phyloP scores from a whole-genome alignment of 2,797 vertebrate species.

The Tapirus indicus region DNA sequence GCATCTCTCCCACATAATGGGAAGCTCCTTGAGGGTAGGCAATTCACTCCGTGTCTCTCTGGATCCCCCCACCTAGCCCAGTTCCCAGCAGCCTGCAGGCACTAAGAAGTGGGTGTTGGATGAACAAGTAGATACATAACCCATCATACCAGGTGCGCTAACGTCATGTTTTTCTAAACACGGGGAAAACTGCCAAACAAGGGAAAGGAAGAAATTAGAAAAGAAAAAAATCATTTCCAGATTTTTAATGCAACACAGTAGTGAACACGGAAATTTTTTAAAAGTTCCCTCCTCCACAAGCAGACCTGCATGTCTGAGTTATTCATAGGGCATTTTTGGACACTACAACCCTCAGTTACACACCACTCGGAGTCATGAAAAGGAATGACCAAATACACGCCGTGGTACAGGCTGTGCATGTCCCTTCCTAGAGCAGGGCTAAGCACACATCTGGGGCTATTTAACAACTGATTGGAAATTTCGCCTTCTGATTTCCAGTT shows the following conservation, averaged over 20 bases:
- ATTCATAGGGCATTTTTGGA: slow-evolving; percentile 81
- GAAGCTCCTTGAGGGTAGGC: not conserved
- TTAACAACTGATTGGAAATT: slow-evolving; percentile 92
- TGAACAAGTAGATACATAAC: slow-evolving; percentile 25
- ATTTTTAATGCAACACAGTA: slow-evolving; percentile 24
- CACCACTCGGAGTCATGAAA: slow-evolving; percentile 76
- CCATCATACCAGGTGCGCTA: not conserved
- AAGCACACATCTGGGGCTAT: slow-evolving; percentile 89
- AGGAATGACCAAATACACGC: slow-evolving; percentile 77
- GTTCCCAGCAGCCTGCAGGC: not conserved
- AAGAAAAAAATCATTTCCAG: slow-evolving; percentile 75
- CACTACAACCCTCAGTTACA: slow-evolving; percentile 60
- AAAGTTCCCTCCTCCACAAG: slow-evolving; percentile 50
- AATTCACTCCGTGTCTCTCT: not conserved
- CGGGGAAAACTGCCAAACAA: slow-evolving; percentile 14
- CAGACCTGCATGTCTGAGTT: slow-evolving; percentile 71
- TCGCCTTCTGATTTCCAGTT: slow-evolving; percentile 92
- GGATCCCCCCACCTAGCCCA: not conserved
- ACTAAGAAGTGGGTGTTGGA: not conserved
- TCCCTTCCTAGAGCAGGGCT: slow-evolving; percentile 77
- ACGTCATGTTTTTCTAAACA: slow-evolving; percentile 72
- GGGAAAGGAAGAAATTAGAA: slow-evolving; percentile 59
- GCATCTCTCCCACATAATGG: not conserved
- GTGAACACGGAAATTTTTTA: not conserved
- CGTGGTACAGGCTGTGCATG: slow-evolving; percentile 79